Evolutionary conservation across 2,797 vertebrate genomes (phyloP).

Genomic region (Coranthus polyacanthus): DNA sequence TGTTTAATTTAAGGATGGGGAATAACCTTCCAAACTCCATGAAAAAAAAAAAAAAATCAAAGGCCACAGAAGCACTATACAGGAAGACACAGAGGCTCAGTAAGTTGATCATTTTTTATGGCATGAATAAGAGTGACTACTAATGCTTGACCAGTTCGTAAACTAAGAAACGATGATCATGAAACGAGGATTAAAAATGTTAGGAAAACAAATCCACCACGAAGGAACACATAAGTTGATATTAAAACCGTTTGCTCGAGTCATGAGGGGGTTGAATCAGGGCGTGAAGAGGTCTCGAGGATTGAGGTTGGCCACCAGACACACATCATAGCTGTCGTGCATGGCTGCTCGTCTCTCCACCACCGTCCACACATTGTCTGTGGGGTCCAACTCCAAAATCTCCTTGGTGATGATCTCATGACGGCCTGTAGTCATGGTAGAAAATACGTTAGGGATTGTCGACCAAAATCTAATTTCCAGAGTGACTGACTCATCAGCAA

Average conservation of each 20-base stretch:
- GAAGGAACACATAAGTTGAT: not conserved
- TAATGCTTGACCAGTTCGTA: too few relatives aligned
- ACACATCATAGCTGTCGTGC: conserved; percentile 92
- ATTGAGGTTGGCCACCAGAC: conserved; percentile 91
- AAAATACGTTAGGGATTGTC: conserved; percentile 21
- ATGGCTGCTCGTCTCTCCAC: conserved; percentile 87
- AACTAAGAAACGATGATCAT: too few relatives aligned
- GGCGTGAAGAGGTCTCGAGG: conserved; percentile 89
- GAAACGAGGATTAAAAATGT: too few relatives aligned
- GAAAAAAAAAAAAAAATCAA: too few relatives aligned
- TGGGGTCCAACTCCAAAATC: conserved; percentile 89
- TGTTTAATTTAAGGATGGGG: too few relatives aligned
- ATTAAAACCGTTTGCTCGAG: conserved; percentile 9
- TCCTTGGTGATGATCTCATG: conserved; percentile 93
- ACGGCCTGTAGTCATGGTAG: conserved; percentile 85
- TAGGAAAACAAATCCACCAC: not conserved
- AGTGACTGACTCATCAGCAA: conserved; percentile 16
- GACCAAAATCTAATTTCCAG: conserved; percentile 46
- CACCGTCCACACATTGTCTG: conserved; percentile 91
- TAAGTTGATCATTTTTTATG: too few relatives aligned
- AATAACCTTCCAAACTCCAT: too few relatives aligned
- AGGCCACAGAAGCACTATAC: too few relatives aligned
- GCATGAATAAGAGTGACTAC: too few relatives aligned
- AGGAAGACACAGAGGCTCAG: too few relatives aligned
- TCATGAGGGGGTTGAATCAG: conserved; percentile 62